Evolutionary conservation across 2,113 vertebrate genomes (phyloP).

Genomic region (Myanophis thanlyinensis): DNA sequence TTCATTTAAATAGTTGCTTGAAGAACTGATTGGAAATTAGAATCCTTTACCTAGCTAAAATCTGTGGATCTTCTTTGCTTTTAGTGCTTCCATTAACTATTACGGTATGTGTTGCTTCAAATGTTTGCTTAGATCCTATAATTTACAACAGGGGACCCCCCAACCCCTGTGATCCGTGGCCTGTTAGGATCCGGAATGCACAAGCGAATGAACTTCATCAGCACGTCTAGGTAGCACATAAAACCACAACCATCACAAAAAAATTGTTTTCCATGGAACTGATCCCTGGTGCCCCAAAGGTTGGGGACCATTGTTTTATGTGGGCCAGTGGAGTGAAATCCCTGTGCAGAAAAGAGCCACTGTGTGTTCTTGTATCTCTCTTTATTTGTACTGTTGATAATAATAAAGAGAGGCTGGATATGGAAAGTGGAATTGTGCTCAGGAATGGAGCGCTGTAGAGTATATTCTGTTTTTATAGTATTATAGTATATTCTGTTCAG

Average conservation of each 20-base stretch:
- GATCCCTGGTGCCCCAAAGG: no score
- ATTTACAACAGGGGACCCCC: background rate
- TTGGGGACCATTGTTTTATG: no score
- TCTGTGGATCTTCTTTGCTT: background rate
- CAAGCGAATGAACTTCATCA: background rate
- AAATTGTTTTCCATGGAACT: no score
- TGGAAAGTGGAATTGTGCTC: background rate
- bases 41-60: background rate
- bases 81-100: background rate
- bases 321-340: background rate
- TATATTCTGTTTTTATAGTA: no score
- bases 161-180: background rate
- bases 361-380: background rate
- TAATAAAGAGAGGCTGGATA: background rate
- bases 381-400: background rate
- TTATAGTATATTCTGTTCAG: background rate
- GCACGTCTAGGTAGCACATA: accelerated
- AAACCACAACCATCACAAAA: background rate
- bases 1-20: background rate
- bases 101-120: background rate
- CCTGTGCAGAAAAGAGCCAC: background rate
- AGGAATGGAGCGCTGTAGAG: background rate
- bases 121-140: background rate
- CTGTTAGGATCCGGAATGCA: background rate
- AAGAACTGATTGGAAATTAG: background rate